Conservation (phyloP, 2,888 invertebrate genomes). For the Thumatha senex region DNA sequence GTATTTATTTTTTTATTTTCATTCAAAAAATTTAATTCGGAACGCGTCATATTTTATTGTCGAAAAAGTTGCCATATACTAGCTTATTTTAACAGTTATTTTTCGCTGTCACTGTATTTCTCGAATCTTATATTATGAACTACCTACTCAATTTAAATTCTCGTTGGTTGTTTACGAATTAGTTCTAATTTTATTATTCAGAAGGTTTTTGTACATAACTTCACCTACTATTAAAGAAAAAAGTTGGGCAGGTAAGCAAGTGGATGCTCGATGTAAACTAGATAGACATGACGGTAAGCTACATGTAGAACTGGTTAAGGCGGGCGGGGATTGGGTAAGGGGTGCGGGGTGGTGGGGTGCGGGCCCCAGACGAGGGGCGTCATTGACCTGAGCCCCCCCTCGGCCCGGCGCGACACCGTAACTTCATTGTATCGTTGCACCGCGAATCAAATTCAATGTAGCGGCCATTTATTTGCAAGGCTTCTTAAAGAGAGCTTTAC, state of each 20-base stretch:
- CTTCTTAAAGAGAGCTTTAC: not conserved
- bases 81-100: too few relatives aligned
- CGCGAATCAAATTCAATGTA: slow-evolving; percentile 71
- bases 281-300: slow-evolving; percentile 72
- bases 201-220: slow-evolving; percentile 26
- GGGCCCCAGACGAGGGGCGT: slow-evolving; percentile 76
- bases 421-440: slow-evolving; percentile 68
- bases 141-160: too few relatives aligned
- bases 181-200: not conserved
- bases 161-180: too few relatives aligned
- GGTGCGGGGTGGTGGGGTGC: slow-evolving; percentile 34
- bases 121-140: too few relatives aligned
- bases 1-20: slow-evolving; percentile 16
- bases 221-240: slow-evolving; percentile 51
- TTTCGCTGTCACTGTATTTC: too few relatives aligned
- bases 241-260: slow-evolving; percentile 65
- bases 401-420: slow-evolving; percentile 62
- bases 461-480: slow-evolving; percentile 11
- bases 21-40: too few relatives aligned
- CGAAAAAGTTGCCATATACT: too few relatives aligned
- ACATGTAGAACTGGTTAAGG: slow-evolving; percentile 50
- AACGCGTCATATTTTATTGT: slow-evolving; percentile 1
- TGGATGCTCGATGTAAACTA: slow-evolving; percentile 61
- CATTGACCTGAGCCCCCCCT: slow-evolving; percentile 70
- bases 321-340: slow-evolving; percentile 41